phyloP scores from a whole-genome alignment of 2,113 vertebrate genomes.

The Trematomus loennbergii region DNA sequence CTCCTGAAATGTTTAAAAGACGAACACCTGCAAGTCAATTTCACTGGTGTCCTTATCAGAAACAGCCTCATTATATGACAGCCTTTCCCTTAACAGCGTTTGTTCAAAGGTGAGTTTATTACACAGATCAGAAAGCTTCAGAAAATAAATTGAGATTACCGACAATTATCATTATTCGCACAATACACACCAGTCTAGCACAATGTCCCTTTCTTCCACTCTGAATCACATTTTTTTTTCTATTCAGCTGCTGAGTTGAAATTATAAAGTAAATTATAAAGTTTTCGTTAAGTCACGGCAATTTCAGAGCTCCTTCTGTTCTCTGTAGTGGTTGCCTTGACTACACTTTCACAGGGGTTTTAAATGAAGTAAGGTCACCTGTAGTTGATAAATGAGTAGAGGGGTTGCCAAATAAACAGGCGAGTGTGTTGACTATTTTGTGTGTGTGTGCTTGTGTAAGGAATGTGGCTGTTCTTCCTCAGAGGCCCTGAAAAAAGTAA shows the following conservation, averaged over 20 bases:
- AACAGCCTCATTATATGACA: not conserved
- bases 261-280: conserved; percentile 11
- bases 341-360: conserved; percentile 16
- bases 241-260: conserved; percentile 12
- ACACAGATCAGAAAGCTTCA: not conserved
- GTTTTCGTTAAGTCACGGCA: conserved; percentile 15
- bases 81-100: too few relatives aligned
- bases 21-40: not conserved
- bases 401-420: conserved; percentile 23
- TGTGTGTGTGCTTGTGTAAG: conserved; percentile 1
- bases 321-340: conserved; percentile 23
- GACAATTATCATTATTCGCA: not conserved
- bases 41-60: not conserved
- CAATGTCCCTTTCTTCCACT: not conserved
- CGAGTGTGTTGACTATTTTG: not conserved
- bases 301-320: conserved; percentile 39
- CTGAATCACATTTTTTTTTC: not conserved
- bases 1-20: not conserved
- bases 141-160: not conserved
- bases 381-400: conserved; percentile 42
- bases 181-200: not conserved
- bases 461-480: conserved; percentile 24
- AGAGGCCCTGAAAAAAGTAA: conserved; percentile 20
- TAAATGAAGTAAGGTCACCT: conserved; percentile 37
- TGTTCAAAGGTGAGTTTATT: conserved; percentile 4